Conservation (phyloP, 2,888 invertebrate genomes). For the Platycnemis pennipes region DNA sequence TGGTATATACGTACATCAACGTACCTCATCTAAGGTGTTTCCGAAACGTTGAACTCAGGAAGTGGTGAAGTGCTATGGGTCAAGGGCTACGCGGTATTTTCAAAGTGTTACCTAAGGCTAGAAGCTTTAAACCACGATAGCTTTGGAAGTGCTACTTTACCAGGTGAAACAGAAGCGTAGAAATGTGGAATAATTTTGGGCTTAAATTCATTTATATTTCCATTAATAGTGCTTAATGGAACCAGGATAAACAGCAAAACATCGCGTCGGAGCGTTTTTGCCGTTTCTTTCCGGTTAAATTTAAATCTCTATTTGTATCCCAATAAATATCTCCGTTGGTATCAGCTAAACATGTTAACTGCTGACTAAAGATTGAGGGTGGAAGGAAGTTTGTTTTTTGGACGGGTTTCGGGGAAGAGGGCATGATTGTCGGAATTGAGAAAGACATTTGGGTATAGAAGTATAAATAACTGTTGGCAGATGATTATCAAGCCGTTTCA, state of each 20-base stretch:
- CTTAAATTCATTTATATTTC: background rate
- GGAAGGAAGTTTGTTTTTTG: too few relatives aligned
- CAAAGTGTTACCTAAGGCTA: background rate
- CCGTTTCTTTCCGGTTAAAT: too few relatives aligned
- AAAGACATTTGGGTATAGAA: too few relatives aligned
- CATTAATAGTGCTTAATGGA: background rate
- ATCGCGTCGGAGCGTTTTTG: background rate
- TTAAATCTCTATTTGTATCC: too few relatives aligned
- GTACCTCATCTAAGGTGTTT: background rate
- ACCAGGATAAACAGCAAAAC: background rate
- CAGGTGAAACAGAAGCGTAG: background rate
- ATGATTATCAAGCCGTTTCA: too few relatives aligned
- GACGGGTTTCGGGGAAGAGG: too few relatives aligned
- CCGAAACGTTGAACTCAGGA: background rate
- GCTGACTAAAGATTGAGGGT: too few relatives aligned
- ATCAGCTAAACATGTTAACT: too few relatives aligned
- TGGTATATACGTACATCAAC: too few relatives aligned
- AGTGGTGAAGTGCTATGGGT: background rate
- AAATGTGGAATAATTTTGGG: background rate
- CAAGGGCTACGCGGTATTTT: background rate
- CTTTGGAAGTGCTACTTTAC: background rate
- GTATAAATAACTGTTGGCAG: too few relatives aligned
- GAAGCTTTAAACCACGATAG: background rate
- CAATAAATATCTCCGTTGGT: too few relatives aligned
- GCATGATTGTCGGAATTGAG: too few relatives aligned